A percentile compares a stretch with the other conserved stretches of the same genome.
Evolutionary conservation across 2,888 invertebrate genomes (phyloP).

Genomic region (Nebria salina): DNA sequence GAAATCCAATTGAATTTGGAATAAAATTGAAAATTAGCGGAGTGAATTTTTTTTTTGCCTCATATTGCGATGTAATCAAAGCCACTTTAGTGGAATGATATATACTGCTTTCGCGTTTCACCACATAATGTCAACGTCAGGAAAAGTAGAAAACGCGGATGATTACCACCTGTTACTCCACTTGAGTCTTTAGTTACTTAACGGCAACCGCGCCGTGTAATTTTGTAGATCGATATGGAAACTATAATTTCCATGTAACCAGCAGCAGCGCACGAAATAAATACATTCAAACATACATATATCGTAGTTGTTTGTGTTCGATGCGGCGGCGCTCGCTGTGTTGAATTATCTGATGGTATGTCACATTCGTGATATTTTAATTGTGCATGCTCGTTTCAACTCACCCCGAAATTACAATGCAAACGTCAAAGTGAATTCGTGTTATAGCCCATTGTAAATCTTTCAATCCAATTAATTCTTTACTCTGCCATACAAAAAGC

Average conservation of each 20-base stretch:
- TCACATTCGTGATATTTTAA: slow-evolving; percentile 4
- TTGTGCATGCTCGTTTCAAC: background rate
- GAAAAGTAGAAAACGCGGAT: slow-evolving; percentile 37
- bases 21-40: too few relatives aligned
- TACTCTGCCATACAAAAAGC: background rate
- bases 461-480: background rate
- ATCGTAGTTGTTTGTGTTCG: background rate
- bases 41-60: too few relatives aligned
- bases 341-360: slow-evolving; percentile 16
- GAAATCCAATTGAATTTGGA: too few relatives aligned
- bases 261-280: slow-evolving; percentile 1
- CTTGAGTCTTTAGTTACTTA: slow-evolving; percentile 22
- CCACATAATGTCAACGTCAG: background rate
- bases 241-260: slow-evolving; percentile 29
- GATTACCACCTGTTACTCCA: slow-evolving; percentile 41
- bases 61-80: too few relatives aligned
- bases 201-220: slow-evolving; percentile 11
- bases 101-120: background rate
- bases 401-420: background rate
- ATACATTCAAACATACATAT: too few relatives aligned
- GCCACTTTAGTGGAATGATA: background rate
- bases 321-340: background rate
- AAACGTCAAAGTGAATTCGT: slow-evolving; percentile 1
- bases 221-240: slow-evolving; percentile 31
- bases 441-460: background rate